Evolutionary conservation across 2,113 vertebrate genomes (phyloP).

Genomic region (Montifringilla adamsi): DNA sequence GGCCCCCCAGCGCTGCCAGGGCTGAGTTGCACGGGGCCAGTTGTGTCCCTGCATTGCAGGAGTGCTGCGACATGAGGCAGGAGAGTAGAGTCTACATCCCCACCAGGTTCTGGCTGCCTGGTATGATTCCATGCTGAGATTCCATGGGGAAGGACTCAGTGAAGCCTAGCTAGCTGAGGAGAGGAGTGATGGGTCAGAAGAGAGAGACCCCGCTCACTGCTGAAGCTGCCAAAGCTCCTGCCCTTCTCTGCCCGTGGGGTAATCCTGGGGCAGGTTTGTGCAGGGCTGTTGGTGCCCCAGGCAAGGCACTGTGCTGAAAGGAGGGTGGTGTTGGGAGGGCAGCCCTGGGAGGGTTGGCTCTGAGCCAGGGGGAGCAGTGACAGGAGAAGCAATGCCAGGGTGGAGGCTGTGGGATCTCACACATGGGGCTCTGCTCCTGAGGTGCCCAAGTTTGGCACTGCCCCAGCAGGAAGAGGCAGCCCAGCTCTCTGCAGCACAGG

Average conservation of each 20-base stretch:
- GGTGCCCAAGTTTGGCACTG: background rate
- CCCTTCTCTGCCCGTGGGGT: background rate
- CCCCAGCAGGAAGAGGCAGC: background rate
- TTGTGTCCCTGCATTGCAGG: background rate
- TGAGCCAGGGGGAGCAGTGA: background rate
- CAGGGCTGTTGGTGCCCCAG: background rate
- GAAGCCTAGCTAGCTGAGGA: background rate
- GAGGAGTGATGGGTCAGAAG: background rate
- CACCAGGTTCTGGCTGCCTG: background rate
- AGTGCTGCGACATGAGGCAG: rapidly evolving
- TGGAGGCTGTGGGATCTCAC: background rate
- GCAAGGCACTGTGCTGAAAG: background rate
- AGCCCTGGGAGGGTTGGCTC: rapidly evolving
- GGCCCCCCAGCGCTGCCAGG: background rate
- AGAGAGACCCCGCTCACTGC: background rate
- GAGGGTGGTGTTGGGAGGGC: background rate
- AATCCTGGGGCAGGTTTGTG: background rate
- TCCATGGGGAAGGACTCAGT: background rate
- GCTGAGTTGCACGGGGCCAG: background rate
- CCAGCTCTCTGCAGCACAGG: background rate
- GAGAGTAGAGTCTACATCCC: background rate
- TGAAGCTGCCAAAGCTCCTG: background rate
- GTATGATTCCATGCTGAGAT: rapidly evolving
- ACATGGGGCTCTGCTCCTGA: background rate
- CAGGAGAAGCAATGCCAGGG: background rate